phyloP scores from a whole-genome alignment of 2,888 invertebrate genomes.

The Caenorhabditis macrosperma region DNA sequence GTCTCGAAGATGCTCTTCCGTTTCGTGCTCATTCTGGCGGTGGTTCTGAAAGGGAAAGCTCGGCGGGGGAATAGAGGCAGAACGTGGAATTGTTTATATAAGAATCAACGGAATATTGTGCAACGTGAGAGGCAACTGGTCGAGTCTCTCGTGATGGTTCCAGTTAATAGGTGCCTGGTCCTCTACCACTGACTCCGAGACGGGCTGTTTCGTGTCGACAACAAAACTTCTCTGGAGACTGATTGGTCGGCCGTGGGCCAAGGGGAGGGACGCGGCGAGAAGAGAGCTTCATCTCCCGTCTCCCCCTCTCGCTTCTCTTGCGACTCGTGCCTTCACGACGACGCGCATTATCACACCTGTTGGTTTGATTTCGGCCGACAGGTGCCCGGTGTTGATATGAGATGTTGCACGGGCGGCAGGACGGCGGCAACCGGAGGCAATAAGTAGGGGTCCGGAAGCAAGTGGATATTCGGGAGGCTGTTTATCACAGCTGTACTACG shows the following conservation, averaged over 20 bases:
- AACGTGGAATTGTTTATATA: too few species aligned
- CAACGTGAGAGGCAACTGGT: not conserved
- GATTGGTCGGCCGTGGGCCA: constrained; percentile 41
- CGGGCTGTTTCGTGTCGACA: not conserved
- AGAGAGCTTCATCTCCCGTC: not conserved
- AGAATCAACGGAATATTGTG: not conserved
- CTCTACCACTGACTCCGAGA: constrained; percentile 8
- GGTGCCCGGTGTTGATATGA: constrained; percentile 58
- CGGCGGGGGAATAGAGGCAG: too few species aligned
- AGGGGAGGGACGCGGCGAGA: constrained; percentile 11
- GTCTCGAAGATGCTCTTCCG: constrained; percentile 58
- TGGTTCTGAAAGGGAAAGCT: too few species aligned
- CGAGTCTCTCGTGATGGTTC: not conserved
- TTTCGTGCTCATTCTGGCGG: constrained; percentile 11
- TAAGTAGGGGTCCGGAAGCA: not conserved
- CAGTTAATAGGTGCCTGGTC: constrained; percentile 3
- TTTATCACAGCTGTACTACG: not conserved
- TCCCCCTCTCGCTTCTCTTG: not conserved
- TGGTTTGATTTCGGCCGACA: constrained; percentile 55
- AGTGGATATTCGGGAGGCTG: not conserved
- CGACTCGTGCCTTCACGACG: constrained; percentile 29
- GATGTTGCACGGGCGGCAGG: constrained; percentile 55
- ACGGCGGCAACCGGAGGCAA: not conserved
- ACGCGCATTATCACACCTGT: constrained; percentile 57
- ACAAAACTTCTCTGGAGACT: constrained; percentile 36